phyloP scores from a whole-genome alignment of 2,113 vertebrate genomes.

The Bucco capensis region DNA sequence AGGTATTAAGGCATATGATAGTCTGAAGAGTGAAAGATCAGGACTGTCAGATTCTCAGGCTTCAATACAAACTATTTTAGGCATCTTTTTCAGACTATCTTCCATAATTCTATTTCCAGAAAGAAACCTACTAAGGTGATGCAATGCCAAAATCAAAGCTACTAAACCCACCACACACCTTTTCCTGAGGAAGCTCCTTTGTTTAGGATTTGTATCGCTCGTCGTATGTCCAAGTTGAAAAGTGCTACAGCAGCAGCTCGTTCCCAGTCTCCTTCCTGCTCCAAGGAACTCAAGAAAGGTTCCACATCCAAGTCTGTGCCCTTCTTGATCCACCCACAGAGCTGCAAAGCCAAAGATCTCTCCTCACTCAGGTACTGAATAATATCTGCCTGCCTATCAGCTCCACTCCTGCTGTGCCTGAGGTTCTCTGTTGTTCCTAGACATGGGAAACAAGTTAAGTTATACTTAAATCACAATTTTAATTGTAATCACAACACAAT shows the following conservation, averaged over 20 bases:
- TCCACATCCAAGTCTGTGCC: constrained; percentile 88
- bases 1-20: background rate
- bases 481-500: background rate
- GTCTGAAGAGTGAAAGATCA: background rate
- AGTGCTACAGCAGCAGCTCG: constrained; percentile 92
- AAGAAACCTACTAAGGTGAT: background rate
- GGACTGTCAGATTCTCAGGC: background rate
- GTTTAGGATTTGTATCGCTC: constrained; percentile 94
- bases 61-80: background rate
- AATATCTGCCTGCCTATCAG: constrained; percentile 86
- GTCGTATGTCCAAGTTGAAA: constrained; percentile 95
- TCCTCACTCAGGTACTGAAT: constrained; percentile 89
- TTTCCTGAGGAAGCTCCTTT: constrained; percentile 90
- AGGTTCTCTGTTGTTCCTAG: constrained; percentile 88
- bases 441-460: background rate
- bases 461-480: background rate
- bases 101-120: background rate
- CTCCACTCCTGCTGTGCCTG: constrained; percentile 87
- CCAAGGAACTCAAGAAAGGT: constrained; percentile 87
- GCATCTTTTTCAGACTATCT: background rate
- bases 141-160: background rate
- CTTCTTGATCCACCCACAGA: constrained; percentile 94
- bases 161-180: constrained; percentile 70
- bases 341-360: constrained; percentile 88
- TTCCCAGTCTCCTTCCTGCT: constrained; percentile 94